phyloP scores from a whole-genome alignment of 1,140 invertebrate genomes.

The Drosophila grimshawi region DNA sequence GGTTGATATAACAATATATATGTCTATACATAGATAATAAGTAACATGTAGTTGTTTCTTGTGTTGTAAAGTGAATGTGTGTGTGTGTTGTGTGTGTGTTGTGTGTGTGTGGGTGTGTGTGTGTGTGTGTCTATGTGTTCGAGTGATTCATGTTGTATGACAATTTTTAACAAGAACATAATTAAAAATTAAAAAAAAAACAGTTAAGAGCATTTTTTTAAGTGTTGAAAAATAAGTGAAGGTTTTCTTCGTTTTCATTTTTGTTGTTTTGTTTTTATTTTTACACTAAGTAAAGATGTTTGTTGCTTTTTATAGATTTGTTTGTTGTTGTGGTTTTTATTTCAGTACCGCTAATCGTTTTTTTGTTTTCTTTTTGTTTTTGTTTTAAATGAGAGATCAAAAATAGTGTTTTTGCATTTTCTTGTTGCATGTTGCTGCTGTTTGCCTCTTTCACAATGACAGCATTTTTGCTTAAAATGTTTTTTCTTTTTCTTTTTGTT shows the following conservation, averaged over 20 bases:
- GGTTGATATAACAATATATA: constrained; percentile 78
- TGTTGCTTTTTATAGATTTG: constrained; percentile 41
- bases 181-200: constrained; percentile 39
- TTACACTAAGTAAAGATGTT: constrained; percentile 58
- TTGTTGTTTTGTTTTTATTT: constrained; percentile 34
- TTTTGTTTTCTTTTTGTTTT: constrained; percentile 41
- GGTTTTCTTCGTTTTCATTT: constrained; percentile 10
- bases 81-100: constrained; percentile 30
- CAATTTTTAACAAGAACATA: constrained; percentile 71
- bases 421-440: constrained; percentile 55
- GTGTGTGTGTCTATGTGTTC: constrained; percentile 24
- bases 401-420: constrained; percentile 80
- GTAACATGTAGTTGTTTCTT: constrained; percentile 61
- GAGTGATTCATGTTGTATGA: constrained; percentile 28
- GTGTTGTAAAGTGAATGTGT: constrained; percentile 28
- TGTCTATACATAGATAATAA: constrained; percentile 74
- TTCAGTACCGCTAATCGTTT: constrained; percentile 71
- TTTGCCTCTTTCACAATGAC: constrained; percentile 12
- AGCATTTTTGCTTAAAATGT: constrained; percentile 51
- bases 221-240: constrained; percentile 51
- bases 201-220: constrained; percentile 45
- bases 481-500: neutral
- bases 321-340: constrained; percentile 49
- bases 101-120: constrained; percentile 35
- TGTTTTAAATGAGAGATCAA: constrained; percentile 76